Base-by-base conservation (phyloP, 2,888 invertebrate species). In the Leptarthrus brevirostris region DNA sequence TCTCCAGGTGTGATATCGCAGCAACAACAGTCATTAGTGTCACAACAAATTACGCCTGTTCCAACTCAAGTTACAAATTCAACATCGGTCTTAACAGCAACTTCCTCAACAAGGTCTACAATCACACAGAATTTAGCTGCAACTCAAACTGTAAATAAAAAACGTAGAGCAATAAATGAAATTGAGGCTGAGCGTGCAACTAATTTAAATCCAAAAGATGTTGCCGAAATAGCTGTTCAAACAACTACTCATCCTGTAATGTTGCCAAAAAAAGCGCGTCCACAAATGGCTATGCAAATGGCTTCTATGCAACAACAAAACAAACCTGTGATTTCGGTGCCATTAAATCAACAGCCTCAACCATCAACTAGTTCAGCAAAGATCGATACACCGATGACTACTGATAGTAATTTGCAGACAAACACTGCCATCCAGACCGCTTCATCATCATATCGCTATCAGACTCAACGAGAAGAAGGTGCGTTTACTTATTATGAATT, bases 251-350 rank as follows among this genome's bases (percentile, higher is more conserved):
- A 80, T 47, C 44, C 72, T 18, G 56, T 16, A 20, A 54, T 73
- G 34, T 80, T 84, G 75, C 84, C 84, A 69, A 84, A 84, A 78
- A 84, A 84, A 77, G 76, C 76, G 8, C 79, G 84, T 75, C 85
- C 85, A 74, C 84, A 84, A 76, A 84, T 84, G 75, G 85, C 85
- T 78, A 84, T 83, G 80, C 82, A 82, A 74, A 83, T 84, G 73
- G 82, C 82, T 20, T 82, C 76, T 81, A 81, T 61, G 52, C 81
- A 36, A 76, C 79, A 75, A 16, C 61, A 36, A n/a, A 36, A 61
- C 30, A 36, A 61, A n/a, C 34, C 12, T 12, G 12, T 5, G 20
- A 61, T 3, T 44, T 12, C 5, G 6, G 36, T 16, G 3, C 30
- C 30, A 20, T 34, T 36, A 14, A 34, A 10, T 36, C 6, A 40